phyloP scores from a whole-genome alignment of 2,888 invertebrate species.

The Cheilosia urbana region DNA sequence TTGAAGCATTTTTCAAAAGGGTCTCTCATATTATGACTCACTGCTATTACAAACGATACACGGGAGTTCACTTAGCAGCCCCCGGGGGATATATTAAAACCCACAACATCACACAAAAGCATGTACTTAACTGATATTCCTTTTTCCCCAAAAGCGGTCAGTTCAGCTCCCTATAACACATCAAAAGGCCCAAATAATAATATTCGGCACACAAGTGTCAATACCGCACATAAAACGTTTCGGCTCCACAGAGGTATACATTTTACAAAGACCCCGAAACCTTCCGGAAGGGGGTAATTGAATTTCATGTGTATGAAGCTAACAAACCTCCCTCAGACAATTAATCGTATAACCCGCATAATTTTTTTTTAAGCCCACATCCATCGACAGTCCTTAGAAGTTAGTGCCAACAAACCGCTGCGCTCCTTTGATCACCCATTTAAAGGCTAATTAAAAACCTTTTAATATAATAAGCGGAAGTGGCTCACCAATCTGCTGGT shows the following conservation, averaged over 20 bases:
- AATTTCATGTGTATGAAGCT: constrained; percentile 57
- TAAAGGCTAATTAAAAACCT: constrained; percentile 65
- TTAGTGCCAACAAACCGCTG: constrained; percentile 45
- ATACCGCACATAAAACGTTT: constrained; percentile 32
- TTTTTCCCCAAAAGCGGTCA: too few relatives aligned
- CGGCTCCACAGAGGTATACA: neutral
- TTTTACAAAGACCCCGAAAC: constrained; percentile 11
- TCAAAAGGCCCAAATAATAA: constrained; percentile 1
- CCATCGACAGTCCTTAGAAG: constrained; percentile 33
- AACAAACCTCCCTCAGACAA: constrained; percentile 28
- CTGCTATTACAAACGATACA: too few relatives aligned
- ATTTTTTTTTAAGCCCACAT: constrained; percentile 8
- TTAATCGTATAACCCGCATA: constrained; percentile 16
- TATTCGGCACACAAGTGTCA: constrained; percentile 31
- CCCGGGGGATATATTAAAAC: too few relatives aligned
- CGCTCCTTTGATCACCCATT: constrained; percentile 67
- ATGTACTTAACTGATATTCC: too few relatives aligned
- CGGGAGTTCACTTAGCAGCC: too few relatives aligned
- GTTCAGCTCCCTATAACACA: too few relatives aligned
- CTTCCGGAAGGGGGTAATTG: constrained; percentile 46
- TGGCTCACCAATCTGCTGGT: neutral
- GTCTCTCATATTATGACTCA: too few relatives aligned
- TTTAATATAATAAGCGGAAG: constrained; percentile 60
- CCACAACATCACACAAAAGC: too few relatives aligned
- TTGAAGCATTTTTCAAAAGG: too few relatives aligned